These are phyloP conservation scores for Drosophila parvula DNA, from an alignment of 1,140 invertebrate genomes.

Conservation along the genomic window DNA sequence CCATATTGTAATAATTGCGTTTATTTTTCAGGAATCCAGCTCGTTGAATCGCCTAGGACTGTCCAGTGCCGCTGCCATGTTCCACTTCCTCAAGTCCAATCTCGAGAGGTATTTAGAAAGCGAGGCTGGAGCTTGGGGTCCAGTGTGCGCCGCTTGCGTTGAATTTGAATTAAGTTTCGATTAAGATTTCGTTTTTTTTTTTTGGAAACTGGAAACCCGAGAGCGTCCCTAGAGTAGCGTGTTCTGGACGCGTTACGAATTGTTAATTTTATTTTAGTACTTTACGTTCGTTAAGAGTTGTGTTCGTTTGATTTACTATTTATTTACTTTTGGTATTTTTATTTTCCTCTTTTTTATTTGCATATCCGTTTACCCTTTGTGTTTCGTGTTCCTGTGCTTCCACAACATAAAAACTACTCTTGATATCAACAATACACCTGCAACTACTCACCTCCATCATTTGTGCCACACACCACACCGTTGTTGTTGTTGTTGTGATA, in stretches of 20 bases:
- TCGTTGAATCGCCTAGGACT: constrained; percentile 69
- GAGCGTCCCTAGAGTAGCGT: constrained; percentile 59
- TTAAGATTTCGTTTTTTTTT: background rate
- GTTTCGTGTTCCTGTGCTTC: constrained; percentile 78
- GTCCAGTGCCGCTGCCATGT: constrained; percentile 75
- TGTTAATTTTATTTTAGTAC: constrained; percentile 16
- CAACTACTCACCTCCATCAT: constrained; percentile 59
- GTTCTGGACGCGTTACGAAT: constrained; percentile 46
- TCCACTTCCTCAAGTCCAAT: constrained; percentile 76
- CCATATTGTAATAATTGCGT: too few species aligned
- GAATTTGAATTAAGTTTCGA: constrained; percentile 34
- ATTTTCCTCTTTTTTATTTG: constrained; percentile 64
- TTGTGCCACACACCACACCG: constrained; percentile 31
- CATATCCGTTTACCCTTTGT: constrained; percentile 74
- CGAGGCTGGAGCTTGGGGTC: constrained; percentile 25
- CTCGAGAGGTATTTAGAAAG: constrained; percentile 76
- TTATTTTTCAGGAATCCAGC: constrained; percentile 62
- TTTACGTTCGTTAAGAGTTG: constrained; percentile 37
- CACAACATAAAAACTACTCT: constrained; percentile 35
- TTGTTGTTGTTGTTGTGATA: constrained; percentile 1
- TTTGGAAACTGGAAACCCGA: constrained; percentile 32
- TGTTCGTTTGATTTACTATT: constrained; percentile 58
- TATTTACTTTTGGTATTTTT: constrained; percentile 56
- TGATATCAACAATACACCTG: constrained; percentile 36
- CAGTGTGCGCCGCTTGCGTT: constrained; percentile 73